phyloP scores from a whole-genome alignment of 2,113 vertebrate species.

The Neomonachus schauinslandi region DNA sequence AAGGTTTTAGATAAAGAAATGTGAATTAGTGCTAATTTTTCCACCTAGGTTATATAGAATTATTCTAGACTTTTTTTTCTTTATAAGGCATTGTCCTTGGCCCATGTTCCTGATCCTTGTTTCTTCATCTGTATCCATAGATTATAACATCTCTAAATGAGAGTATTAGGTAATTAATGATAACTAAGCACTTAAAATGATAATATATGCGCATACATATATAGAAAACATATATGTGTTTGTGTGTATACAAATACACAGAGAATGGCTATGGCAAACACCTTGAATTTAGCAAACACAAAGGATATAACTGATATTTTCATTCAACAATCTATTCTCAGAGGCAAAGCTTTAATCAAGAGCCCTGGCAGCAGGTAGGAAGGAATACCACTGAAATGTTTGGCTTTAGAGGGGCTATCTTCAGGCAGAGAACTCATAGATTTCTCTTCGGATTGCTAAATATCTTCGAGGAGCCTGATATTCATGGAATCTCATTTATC shows the following conservation, averaged over 20 bases:
- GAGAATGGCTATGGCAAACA: background rate
- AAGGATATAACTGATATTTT: slow-evolving; percentile 14
- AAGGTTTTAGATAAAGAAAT: background rate
- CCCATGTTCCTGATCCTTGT: background rate
- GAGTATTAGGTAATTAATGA: slow-evolving; percentile 12
- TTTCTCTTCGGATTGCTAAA: slow-evolving; percentile 8
- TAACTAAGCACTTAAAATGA: background rate
- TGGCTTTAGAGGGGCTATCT: slow-evolving; percentile 11
- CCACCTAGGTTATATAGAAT: background rate
- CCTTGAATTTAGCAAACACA: background rate
- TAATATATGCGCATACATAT: background rate
- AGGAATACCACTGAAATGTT: background rate
- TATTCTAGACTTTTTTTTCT: slow-evolving; percentile 32
- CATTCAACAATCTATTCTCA: slow-evolving; percentile 29
- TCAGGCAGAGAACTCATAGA: background rate
- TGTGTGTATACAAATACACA: background rate
- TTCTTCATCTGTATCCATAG: background rate
- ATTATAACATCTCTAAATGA: background rate
- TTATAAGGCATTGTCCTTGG: background rate
- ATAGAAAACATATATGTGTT: background rate
- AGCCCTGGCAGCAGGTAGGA: background rate
- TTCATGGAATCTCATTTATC: slow-evolving; percentile 10
- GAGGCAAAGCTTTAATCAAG: slow-evolving; percentile 34
- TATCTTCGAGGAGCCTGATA: background rate
- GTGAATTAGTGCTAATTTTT: background rate